Conservation (phyloP, 2,797 vertebrate species). For the Danio jaintianensis region DNA sequence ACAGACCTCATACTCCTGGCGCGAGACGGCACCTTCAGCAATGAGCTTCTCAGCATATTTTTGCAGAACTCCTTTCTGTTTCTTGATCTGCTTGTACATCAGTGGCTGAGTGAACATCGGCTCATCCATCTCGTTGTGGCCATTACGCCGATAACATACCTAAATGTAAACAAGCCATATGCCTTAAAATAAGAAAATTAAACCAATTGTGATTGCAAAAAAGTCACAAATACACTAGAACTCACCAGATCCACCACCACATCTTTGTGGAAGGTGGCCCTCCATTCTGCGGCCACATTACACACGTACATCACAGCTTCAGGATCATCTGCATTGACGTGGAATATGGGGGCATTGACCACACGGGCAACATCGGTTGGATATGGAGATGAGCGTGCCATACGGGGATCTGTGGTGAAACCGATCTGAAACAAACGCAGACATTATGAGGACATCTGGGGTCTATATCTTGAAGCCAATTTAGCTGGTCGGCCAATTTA, state of each 20-base stretch:
- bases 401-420: slow-evolving; percentile 88
- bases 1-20: slow-evolving; percentile 84
- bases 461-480: no score
- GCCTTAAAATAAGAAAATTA: neutral
- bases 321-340: slow-evolving; percentile 87
- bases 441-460: slow-evolving; percentile 1
- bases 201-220: neutral
- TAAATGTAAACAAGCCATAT: slow-evolving; percentile 52
- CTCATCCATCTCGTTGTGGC: slow-evolving; percentile 92
- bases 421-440: slow-evolving; percentile 77
- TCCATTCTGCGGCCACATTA: slow-evolving; percentile 89
- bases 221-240: neutral
- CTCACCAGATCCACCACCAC: slow-evolving; percentile 91
- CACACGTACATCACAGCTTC: slow-evolving; percentile 90
- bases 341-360: slow-evolving; percentile 90
- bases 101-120: slow-evolving; percentile 92
- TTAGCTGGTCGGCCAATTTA: no score
- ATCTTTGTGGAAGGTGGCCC: slow-evolving; percentile 90
- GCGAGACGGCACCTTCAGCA: slow-evolving; percentile 85
- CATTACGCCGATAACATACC: slow-evolving; percentile 87
- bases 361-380: slow-evolving; percentile 87
- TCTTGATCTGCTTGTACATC: slow-evolving; percentile 93
- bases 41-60: slow-evolving; percentile 87
- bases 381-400: slow-evolving; percentile 89
- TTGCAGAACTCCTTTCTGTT: slow-evolving; percentile 87